These are phyloP conservation scores for Mamestra configurata DNA, from an alignment of 1,140 invertebrate genomes.

Conservation along the genomic window DNA sequence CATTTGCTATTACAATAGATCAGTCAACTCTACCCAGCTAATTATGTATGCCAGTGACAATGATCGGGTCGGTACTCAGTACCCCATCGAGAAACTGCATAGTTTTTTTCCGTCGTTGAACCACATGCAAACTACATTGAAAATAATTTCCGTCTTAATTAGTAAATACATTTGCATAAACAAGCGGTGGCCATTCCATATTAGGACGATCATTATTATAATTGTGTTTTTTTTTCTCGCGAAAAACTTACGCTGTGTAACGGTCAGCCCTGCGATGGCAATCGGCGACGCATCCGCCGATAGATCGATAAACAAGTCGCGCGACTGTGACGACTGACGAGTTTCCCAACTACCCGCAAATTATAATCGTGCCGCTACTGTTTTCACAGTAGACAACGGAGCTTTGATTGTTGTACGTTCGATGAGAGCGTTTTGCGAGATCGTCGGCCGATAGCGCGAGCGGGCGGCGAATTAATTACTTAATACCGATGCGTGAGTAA, in stretches of 20 bases:
- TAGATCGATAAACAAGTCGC: constrained; percentile 81
- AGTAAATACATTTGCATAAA: constrained; percentile 82
- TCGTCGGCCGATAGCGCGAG: constrained; percentile 79
- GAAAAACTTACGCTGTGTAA: constrained; percentile 79
- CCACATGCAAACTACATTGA: constrained; percentile 78
- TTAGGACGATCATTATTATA: constrained; percentile 84
- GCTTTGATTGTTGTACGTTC: constrained; percentile 73
- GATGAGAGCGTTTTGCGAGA: constrained; percentile 76
- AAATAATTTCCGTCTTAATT: constrained; percentile 84
- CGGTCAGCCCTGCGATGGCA: constrained; percentile 74
- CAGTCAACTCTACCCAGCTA: constrained; percentile 60
- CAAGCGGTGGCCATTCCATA: constrained; percentile 80
- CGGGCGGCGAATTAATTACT: constrained; percentile 80
- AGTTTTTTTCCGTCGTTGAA: constrained; percentile 45
- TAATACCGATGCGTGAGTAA: constrained; percentile 84
- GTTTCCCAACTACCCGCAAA: constrained; percentile 72
- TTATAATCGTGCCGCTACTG: constrained; percentile 74
- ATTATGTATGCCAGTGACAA: constrained; percentile 71
- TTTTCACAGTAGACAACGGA: constrained; percentile 74
- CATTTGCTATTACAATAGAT: constrained; percentile 58
- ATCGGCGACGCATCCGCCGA: constrained; percentile 80
- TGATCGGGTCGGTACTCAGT: constrained; percentile 57
- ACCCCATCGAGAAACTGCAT: constrained; percentile 37
- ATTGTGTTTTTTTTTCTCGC: constrained; percentile 80
- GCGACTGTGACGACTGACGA: constrained; percentile 73